phyloP scores from a whole-genome alignment of 2,888 invertebrate species.

The Euplagia quadripunctaria region DNA sequence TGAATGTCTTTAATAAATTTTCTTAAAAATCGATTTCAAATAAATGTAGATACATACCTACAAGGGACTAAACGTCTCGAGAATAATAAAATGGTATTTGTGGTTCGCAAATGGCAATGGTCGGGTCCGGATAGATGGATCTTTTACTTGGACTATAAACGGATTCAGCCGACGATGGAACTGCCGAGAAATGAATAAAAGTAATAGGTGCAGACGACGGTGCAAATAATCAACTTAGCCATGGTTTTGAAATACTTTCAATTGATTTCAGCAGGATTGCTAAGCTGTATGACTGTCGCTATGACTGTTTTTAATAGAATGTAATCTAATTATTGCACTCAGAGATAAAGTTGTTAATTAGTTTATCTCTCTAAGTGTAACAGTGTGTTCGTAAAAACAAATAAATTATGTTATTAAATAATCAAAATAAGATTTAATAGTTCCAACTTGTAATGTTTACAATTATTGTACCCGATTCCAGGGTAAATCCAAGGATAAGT shows the following conservation, averaged over 20 bases:
- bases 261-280: slow-evolving; percentile 20
- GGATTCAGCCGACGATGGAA: slow-evolving; percentile 22
- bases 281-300: neutral
- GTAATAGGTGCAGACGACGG: slow-evolving; percentile 16
- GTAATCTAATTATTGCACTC: neutral
- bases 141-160: slow-evolving; percentile 38
- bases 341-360: neutral
- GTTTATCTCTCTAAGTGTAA: neutral
- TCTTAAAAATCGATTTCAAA: slow-evolving; percentile 22
- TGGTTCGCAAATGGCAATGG: slow-evolving; percentile 29
- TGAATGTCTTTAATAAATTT: slow-evolving; percentile 14
- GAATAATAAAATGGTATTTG: slow-evolving; percentile 42
- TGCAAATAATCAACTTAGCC: slow-evolving; percentile 28
- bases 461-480: neutral
- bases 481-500: too few species aligned
- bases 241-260: slow-evolving; percentile 24
- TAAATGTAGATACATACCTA: slow-evolving; percentile 7
- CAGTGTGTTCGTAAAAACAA: neutral
- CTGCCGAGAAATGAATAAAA: slow-evolving; percentile 33
- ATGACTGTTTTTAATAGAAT: neutral
- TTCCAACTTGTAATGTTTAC: neutral
- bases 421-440: neutral
- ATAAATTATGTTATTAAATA: neutral
- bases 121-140: slow-evolving; percentile 31
- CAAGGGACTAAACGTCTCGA: slow-evolving; percentile 21